These are phyloP conservation scores for Lithophane socia DNA, from an alignment of 2,888 invertebrate species.

Conservation along the genomic window DNA sequence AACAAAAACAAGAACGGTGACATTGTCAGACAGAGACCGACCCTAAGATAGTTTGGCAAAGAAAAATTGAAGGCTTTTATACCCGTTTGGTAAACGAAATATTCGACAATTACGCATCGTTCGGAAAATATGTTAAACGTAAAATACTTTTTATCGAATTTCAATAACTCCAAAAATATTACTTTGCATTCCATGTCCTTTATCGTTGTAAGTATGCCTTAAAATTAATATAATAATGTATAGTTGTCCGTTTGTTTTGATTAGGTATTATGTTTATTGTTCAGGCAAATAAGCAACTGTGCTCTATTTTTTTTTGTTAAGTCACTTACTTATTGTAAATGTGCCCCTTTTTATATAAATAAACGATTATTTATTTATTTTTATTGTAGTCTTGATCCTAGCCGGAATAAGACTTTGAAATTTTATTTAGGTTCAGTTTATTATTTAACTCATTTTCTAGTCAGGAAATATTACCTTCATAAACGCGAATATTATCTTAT, in stretches of 20 bases:
- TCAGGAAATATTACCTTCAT: background rate
- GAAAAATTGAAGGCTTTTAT: background rate
- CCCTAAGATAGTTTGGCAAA: background rate
- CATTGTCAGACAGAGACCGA: constrained; percentile 11
- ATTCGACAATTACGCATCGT: background rate
- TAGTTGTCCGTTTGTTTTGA: constrained; percentile 15
- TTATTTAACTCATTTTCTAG: too few relatives aligned
- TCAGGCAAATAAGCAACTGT: too few relatives aligned
- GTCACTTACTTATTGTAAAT: too few relatives aligned
- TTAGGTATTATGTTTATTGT: too few relatives aligned
- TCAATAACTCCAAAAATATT: too few relatives aligned
- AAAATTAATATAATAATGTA: background rate
- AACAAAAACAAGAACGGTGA: constrained; percentile 16
- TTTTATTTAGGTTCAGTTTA: too few relatives aligned
- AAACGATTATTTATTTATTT: too few relatives aligned
- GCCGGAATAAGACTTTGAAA: too few relatives aligned
- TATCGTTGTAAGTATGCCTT: background rate
- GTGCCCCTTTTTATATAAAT: too few relatives aligned
- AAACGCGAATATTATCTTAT: background rate
- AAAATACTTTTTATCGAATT: too few relatives aligned
- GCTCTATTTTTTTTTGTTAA: too few relatives aligned
- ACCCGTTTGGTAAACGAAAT: background rate
- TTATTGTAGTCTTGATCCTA: background rate
- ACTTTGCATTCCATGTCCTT: background rate
- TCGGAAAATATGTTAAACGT: constrained; percentile 2